These are phyloP conservation scores for Protobothrops flavoviridis DNA, from an alignment of 2,113 vertebrate species.

Conservation along the genomic window DNA sequence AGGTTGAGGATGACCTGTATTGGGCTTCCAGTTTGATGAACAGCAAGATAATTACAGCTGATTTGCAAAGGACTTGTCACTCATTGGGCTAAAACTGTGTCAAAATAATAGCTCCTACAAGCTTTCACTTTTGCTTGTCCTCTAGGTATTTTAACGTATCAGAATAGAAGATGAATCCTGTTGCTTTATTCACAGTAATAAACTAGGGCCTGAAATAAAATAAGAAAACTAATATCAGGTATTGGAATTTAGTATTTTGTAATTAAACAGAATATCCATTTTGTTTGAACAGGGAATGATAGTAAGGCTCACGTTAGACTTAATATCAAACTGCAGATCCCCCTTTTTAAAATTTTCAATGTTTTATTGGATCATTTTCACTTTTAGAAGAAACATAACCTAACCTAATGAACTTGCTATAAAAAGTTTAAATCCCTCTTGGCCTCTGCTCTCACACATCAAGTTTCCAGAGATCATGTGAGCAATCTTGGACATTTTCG, in stretches of 20 bases:
- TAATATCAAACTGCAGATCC: not conserved
- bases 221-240: not conserved
- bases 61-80: not conserved
- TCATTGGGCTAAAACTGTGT: not conserved
- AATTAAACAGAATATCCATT: not conserved
- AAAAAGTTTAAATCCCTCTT: not conserved
- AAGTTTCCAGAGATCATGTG: not conserved
- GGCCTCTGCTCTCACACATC: not conserved
- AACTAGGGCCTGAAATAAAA: not conserved
- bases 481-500: not conserved
- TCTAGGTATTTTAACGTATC: not conserved
- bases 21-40: not conserved
- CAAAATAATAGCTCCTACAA: not conserved
- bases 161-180: not conserved
- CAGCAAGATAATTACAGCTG: not conserved
- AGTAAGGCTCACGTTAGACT: not conserved
- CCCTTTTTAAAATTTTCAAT: not conserved
- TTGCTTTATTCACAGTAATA: not conserved
- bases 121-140: not conserved
- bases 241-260: not conserved
- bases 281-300: not conserved
- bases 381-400: not conserved
- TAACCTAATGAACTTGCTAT: not conserved
- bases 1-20: not conserved
- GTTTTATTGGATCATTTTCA: not conserved